phyloP scores from a whole-genome alignment of 2,888 invertebrate species.

The Callimorpha dominula region DNA sequence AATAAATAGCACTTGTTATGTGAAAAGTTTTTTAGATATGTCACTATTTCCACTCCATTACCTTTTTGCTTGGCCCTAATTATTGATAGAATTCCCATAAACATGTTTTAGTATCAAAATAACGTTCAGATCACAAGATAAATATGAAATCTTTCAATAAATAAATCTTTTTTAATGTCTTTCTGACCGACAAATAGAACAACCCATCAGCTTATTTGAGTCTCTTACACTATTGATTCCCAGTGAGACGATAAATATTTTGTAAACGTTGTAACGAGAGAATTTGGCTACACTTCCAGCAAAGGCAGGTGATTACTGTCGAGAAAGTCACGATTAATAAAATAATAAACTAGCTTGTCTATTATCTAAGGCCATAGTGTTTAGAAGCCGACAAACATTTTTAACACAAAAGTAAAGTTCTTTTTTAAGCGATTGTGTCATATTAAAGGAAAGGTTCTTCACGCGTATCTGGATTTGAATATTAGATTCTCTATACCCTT shows the following conservation, averaged over 20 bases:
- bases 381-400: neutral
- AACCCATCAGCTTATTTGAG: slow-evolving; percentile 9
- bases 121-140: slow-evolving; percentile 19
- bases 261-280: neutral
- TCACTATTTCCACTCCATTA: slow-evolving; percentile 41
- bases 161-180: slow-evolving; percentile 21
- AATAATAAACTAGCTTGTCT: neutral
- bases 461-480: too few species aligned
- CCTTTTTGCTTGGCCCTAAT: slow-evolving; percentile 29
- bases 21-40: slow-evolving; percentile 37
- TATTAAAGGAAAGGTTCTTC: neutral
- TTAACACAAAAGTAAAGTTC: neutral
- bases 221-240: neutral
- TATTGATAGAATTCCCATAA: slow-evolving; percentile 33
- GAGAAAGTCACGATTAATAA: neutral
- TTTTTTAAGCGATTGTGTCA: neutral
- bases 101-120: slow-evolving; percentile 26
- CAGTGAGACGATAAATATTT: neutral
- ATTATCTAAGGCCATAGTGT: neutral
- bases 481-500: too few species aligned
- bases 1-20: slow-evolving; percentile 37
- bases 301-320: neutral
- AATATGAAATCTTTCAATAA: slow-evolving; percentile 17
- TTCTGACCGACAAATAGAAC: neutral
- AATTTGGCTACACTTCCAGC: neutral